Percentiles rank a stretch among this genome's conserved stretches.
phyloP scores from a whole-genome alignment of 2,797 vertebrate species.

The Adrianichthys oophorus region DNA sequence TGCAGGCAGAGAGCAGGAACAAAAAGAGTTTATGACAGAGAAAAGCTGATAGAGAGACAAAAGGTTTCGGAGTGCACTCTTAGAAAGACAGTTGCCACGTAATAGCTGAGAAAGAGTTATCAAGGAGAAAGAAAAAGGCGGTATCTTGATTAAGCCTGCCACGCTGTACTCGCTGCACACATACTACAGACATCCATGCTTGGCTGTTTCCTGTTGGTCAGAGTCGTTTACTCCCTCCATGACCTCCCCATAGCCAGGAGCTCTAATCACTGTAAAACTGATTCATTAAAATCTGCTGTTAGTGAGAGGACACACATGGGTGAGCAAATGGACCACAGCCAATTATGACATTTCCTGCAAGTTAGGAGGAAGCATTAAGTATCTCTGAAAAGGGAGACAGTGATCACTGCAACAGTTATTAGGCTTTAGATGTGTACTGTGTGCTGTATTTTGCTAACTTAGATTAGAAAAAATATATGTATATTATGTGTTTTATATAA shows the following conservation, averaged over 20 bases:
- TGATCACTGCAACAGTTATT: constrained; percentile 60
- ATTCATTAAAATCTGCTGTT: constrained; percentile 79
- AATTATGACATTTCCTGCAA: constrained; percentile 77
- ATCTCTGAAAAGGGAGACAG: constrained; percentile 66
- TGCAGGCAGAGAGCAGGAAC: constrained; percentile 4
- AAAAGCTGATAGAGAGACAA: constrained; percentile 13
- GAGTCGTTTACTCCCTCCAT: constrained; percentile 51
- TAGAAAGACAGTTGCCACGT: constrained; percentile 39
- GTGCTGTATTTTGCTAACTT: too few species aligned
- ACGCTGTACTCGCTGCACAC: constrained; percentile 18
- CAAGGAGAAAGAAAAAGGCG: constrained; percentile 37
- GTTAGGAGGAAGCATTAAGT: constrained; percentile 74
- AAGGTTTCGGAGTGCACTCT: constrained; percentile 34
- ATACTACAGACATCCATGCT: constrained; percentile 34
- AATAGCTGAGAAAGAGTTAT: constrained; percentile 50
- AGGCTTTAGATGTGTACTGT: constrained; percentile 16
- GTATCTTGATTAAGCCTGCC: constrained; percentile 52
- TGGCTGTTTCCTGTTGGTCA: constrained; percentile 46
- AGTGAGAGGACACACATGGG: constrained; percentile 72
- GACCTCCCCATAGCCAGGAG: constrained; percentile 66
- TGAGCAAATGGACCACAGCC: constrained; percentile 75
- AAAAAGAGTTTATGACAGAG: constrained; percentile 4
- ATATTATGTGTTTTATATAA: too few species aligned
- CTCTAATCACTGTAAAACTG: constrained; percentile 75
- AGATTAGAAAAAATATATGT: too few species aligned